A percentile compares a stretch with the other conserved stretches of the same genome.
Evolutionary conservation across 2,113 vertebrate species (phyloP).

Genomic region (Otus sunia): DNA sequence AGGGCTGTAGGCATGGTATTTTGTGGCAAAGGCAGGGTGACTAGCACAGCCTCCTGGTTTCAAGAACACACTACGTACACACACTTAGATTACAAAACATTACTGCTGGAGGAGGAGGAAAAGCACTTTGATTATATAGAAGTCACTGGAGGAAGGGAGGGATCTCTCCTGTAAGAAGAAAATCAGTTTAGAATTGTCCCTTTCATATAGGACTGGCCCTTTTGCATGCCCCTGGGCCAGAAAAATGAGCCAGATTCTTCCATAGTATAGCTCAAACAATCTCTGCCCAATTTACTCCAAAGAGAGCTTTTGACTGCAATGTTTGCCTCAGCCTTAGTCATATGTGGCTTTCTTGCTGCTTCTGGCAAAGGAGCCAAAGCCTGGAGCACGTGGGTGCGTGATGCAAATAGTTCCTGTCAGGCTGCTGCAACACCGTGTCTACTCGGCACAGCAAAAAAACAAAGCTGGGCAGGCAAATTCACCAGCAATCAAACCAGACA

Average conservation of each 20-base stretch:
- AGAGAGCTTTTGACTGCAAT: not conserved
- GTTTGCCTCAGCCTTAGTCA: not conserved
- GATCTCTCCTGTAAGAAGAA: not conserved
- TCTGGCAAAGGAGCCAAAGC: not conserved
- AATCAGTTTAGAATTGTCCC: not conserved
- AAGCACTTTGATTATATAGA: not conserved
- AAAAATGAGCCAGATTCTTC: not conserved
- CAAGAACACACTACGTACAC: not conserved
- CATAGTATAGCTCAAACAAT: not conserved
- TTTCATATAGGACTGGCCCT: not conserved
- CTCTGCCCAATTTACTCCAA: not conserved
- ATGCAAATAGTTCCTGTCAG: not conserved
- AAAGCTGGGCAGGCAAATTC: not conserved
- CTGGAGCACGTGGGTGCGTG: accelerated
- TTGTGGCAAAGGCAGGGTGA: not conserved
- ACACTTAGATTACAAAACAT: not conserved
- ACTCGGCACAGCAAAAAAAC: not conserved
- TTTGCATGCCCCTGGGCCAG: not conserved
- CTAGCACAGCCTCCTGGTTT: not conserved
- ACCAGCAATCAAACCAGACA: not conserved
- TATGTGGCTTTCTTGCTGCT: not conserved
- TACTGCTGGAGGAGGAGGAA: not conserved
- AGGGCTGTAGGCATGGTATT: not conserved
- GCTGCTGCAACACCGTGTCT: not conserved
- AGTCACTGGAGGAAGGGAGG: not conserved